Conservation (phyloP, 2,113 vertebrate species). For the Neolamprologus kungweensis region DNA sequence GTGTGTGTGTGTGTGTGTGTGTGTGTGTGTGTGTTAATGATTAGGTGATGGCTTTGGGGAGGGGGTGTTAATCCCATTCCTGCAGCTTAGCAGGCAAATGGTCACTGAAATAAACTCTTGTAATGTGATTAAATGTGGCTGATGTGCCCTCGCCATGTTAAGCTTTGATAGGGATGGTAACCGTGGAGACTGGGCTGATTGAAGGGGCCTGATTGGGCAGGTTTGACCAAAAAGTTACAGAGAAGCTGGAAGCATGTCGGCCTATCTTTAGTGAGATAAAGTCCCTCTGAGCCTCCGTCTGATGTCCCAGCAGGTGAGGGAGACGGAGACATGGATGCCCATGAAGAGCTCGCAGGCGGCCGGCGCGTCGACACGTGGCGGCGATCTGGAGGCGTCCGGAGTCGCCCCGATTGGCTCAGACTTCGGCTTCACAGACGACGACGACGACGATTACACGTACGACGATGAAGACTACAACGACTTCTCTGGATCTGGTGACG, state of each 20-base stretch:
- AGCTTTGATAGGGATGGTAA: not conserved
- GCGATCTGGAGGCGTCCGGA: constrained; percentile 44
- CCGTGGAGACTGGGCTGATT: not conserved
- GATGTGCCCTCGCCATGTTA: not conserved
- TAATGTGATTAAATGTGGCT: constrained; percentile 43
- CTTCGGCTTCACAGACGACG: constrained; percentile 49
- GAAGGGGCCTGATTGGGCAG: not conserved
- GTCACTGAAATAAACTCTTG: constrained; percentile 4
- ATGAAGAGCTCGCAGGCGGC: constrained; percentile 37
- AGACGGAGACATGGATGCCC: constrained; percentile 77
- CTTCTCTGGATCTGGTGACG: constrained; percentile 81
- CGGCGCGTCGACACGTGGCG: not conserved
- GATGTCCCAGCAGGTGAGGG: constrained; percentile 66
- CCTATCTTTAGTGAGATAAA: not conserved
- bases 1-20: not conserved
- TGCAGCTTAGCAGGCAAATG: constrained; percentile 15
- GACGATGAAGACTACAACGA: not conserved
- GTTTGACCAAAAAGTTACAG: not conserved
- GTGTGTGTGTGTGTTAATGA: not conserved
- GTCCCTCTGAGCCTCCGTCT: not conserved
- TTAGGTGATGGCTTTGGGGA: not conserved
- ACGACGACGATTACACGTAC: constrained; percentile 27
- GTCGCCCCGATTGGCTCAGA: constrained; percentile 30
- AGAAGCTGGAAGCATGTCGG: rapidly evolving
- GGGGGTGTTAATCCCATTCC: constrained; percentile 33